Evolutionary conservation across 2,888 invertebrate species (phyloP).

Genomic region (Hirtodrosophila confusa): DNA sequence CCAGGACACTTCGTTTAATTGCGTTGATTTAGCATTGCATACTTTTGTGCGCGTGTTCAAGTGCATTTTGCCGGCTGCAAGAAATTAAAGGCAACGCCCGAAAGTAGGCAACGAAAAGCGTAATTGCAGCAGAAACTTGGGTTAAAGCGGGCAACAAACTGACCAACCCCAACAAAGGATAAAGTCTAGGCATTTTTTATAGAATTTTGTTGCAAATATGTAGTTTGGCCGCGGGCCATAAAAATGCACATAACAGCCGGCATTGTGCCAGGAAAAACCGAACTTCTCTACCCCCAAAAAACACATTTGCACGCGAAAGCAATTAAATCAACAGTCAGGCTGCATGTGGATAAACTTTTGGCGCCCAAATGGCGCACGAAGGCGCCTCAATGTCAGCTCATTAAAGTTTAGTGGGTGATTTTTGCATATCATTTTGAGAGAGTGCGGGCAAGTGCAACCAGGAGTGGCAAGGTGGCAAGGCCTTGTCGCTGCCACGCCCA

Average conservation of each 20-base stretch:
- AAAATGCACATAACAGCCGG: slow-evolving; percentile 63
- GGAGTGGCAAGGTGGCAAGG: slow-evolving; percentile 11
- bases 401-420: slow-evolving; percentile 72
- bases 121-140: slow-evolving; percentile 22
- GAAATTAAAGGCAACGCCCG: slow-evolving; percentile 11
- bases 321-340: slow-evolving; percentile 55
- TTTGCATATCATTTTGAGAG: slow-evolving; percentile 56
- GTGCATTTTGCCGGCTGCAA: slow-evolving; percentile 31
- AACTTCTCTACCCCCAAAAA: slow-evolving; percentile 5
- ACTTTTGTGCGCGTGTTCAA: slow-evolving; percentile 50
- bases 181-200: slow-evolving; percentile 15
- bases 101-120: slow-evolving; percentile 33
- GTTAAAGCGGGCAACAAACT: slow-evolving; percentile 36
- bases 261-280: neutral
- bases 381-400: slow-evolving; percentile 76
- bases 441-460: slow-evolving; percentile 31
- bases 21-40: slow-evolving; percentile 9
- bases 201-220: slow-evolving; percentile 48
- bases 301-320: slow-evolving; percentile 60
- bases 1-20: slow-evolving; percentile 18
- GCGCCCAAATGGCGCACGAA: slow-evolving; percentile 74
- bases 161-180: slow-evolving; percentile 56
- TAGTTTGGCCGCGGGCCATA: slow-evolving; percentile 43
- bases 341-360: slow-evolving; percentile 68
- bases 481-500: slow-evolving; percentile 28